These are phyloP conservation scores for Conchocele bisecta DNA, from an alignment of 2,888 invertebrate species.

Conservation along the genomic window DNA sequence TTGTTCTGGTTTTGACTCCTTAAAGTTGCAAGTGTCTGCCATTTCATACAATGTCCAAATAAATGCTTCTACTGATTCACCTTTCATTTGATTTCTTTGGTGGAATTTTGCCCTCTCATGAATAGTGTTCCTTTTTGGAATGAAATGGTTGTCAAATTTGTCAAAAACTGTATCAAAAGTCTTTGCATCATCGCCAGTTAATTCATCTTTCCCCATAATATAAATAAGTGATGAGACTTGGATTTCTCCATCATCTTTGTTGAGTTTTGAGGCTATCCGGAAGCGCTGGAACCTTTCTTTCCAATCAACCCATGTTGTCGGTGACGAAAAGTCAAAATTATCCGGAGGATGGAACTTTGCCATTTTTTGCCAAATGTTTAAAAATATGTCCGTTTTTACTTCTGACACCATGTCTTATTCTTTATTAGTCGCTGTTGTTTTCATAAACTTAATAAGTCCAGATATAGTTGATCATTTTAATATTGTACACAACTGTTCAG, in stretches of 20 bases:
- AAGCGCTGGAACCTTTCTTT: constrained; percentile 33
- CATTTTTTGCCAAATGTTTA: too few relatives aligned
- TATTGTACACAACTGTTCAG: too few relatives aligned
- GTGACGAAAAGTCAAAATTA: constrained; percentile 17
- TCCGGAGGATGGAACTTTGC: constrained; percentile 3
- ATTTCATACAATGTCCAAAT: constrained; percentile 23
- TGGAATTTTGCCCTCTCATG: constrained; percentile 40
- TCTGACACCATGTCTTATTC: too few relatives aligned
- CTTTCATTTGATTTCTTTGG: constrained; percentile 14
- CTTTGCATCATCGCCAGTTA: constrained; percentile 13
- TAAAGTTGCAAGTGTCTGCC: constrained; percentile 32
- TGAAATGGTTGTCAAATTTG: constrained; percentile 33
- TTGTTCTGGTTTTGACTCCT: constrained; percentile 11
- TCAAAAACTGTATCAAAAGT: constrained; percentile 11
- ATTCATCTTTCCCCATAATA: constrained; percentile 41
- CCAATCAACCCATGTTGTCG: constrained; percentile 49
- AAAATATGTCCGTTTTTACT: too few relatives aligned
- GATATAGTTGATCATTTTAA: too few relatives aligned
- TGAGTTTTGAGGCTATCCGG: constrained; percentile 42
- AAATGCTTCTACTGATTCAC: constrained; percentile 34
- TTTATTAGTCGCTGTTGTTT: too few relatives aligned
- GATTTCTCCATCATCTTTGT: constrained; percentile 34
- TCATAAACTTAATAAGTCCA: too few relatives aligned
- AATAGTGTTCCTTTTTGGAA: constrained; percentile 39
- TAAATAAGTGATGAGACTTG: constrained; percentile 40